Evolutionary conservation across 2,888 invertebrate species (phyloP).

Genomic region (Phyto melanocephala): DNA sequence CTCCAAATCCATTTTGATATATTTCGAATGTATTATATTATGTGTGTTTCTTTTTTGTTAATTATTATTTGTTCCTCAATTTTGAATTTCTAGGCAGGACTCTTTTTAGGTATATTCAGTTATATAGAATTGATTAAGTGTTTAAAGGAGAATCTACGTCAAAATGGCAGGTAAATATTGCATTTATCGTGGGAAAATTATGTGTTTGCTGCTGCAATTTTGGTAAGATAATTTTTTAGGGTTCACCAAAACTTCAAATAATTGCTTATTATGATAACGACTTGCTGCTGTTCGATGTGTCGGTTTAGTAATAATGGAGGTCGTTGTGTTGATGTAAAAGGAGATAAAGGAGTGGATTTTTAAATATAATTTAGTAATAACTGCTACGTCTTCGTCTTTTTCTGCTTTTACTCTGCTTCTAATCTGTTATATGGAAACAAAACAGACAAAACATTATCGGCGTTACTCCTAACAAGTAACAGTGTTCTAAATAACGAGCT

Average conservation of each 20-base stretch:
- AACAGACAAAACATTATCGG: not conserved
- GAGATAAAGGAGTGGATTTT: conserved; percentile 37
- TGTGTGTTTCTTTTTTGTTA: not conserved
- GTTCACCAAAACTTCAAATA: conserved; percentile 28
- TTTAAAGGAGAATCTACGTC: conserved; percentile 28
- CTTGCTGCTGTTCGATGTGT: conserved; percentile 60
- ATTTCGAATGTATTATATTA: not conserved
- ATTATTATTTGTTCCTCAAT: not conserved
- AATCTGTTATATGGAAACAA: conserved; percentile 34
- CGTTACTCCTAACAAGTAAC: no score
- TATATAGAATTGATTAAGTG: conserved; percentile 23
- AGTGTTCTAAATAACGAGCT: no score
- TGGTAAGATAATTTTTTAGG: not conserved
- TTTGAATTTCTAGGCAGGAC: not conserved
- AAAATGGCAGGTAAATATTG: conserved; percentile 28
- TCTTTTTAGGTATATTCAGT: not conserved
- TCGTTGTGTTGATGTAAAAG: conserved; percentile 33
- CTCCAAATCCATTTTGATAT: conserved; percentile 77
- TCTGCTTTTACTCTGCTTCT: conserved; percentile 56
- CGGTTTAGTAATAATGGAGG: conserved; percentile 48
- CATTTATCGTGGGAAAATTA: conserved; percentile 5
- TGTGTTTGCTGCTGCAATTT: not conserved
- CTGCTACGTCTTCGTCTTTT: conserved; percentile 63
- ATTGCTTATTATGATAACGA: conserved; percentile 60
- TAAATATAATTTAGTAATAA: conserved; percentile 47